Conservation (phyloP, 2,888 invertebrate genomes). For the Disparrhopalites patrizii region DNA sequence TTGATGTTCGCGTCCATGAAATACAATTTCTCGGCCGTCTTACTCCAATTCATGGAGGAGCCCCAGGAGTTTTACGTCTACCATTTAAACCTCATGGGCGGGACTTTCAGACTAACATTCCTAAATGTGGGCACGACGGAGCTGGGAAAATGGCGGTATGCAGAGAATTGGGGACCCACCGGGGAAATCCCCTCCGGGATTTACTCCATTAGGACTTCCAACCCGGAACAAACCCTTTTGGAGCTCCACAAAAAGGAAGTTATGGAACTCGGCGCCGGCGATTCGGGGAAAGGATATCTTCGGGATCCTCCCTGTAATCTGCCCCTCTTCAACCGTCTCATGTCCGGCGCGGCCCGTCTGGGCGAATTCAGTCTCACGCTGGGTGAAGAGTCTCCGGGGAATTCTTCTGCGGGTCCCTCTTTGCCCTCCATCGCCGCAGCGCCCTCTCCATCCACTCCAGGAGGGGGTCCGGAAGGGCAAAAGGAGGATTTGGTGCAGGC, state of each 20-base stretch:
- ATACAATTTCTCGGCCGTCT: neutral
- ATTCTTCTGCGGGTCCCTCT: no score
- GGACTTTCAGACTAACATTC: neutral
- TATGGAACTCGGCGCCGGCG: no score
- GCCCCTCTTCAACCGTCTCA: neutral
- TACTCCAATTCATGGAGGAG: neutral
- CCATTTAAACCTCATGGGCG: neutral
- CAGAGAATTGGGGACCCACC: neutral
- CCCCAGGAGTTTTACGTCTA: neutral
- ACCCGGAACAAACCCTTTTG: neutral
- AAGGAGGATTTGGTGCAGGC: no score
- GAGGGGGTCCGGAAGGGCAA: no score
- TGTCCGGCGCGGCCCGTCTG: neutral
- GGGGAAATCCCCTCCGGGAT: neutral
- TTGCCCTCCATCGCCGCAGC: no score
- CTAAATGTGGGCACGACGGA: neutral
- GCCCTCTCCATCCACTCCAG: no score
- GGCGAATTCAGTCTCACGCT: constrained; percentile 8
- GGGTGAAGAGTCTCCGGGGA: no score
- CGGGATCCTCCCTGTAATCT: no score
- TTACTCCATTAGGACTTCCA: neutral
- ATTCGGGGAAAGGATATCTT: no score
- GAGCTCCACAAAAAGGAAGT: neutral
- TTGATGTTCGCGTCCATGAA: neutral
- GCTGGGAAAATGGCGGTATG: neutral